These are phyloP conservation scores for Drosophila seguyi DNA, from an alignment of 1,140 invertebrate genomes.

Conservation along the genomic window DNA sequence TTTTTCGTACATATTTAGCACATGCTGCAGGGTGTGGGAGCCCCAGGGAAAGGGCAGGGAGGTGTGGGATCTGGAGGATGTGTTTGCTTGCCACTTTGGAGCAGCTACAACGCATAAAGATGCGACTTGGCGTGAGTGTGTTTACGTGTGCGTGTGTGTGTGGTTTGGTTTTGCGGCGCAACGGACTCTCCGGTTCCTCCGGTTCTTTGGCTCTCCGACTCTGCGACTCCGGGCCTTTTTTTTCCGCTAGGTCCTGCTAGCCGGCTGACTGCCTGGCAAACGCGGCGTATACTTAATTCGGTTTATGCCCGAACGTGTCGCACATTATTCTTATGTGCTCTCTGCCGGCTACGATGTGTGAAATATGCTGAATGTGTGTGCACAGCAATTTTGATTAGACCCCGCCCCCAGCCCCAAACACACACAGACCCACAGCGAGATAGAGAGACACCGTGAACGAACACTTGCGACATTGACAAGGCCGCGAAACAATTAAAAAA, in stretches of 20 bases:
- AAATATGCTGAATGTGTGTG: constrained; percentile 78
- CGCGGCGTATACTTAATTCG: constrained; percentile 83
- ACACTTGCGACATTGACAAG: constrained; percentile 37
- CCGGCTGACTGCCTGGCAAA: constrained; percentile 66
- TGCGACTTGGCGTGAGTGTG: constrained; percentile 45
- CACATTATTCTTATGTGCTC: constrained; percentile 77
- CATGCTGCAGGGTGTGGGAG: constrained; percentile 44
- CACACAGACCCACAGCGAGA: constrained; percentile 1
- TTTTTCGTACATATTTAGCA: constrained; percentile 60
- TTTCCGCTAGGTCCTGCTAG: constrained; percentile 31
- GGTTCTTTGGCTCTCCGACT: not conserved
- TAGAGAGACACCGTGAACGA: not conserved
- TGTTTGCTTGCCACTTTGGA: constrained; percentile 58
- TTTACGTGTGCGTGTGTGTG: constrained; percentile 45
- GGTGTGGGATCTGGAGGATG: constrained; percentile 11
- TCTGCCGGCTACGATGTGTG: constrained; percentile 68
- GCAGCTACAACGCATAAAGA: constrained; percentile 57
- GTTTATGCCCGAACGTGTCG: constrained; percentile 81
- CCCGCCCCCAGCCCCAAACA: not conserved
- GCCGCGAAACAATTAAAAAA: constrained; percentile 71
- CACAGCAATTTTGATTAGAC: constrained; percentile 74
- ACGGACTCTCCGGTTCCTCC: constrained; percentile 7
- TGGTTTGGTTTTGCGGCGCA: constrained; percentile 68
- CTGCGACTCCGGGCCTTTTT: constrained; percentile 5
- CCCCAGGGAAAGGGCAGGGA: constrained; percentile 6